Conservation (phyloP, 2,888 invertebrate species). For the Polietes domitor region DNA sequence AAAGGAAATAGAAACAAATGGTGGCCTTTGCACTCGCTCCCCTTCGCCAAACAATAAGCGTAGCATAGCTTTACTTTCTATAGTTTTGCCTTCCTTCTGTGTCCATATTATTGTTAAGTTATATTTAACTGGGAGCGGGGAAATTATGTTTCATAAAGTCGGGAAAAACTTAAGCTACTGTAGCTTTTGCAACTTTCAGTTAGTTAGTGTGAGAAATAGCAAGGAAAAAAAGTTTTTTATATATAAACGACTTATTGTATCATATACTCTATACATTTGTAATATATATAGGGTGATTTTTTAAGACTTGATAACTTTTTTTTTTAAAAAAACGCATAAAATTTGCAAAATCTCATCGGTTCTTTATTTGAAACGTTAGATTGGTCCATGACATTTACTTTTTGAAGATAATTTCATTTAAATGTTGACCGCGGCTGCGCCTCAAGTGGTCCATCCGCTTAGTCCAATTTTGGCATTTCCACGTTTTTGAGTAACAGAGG, state of each 20-base stretch:
- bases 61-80: not conserved
- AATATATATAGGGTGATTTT: too few species aligned
- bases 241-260: not conserved
- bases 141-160: conserved; percentile 33
- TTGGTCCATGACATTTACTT: too few species aligned
- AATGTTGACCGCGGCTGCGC: too few species aligned
- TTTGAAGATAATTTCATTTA: too few species aligned
- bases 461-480: too few species aligned
- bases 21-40: not conserved
- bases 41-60: not conserved
- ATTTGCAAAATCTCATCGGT: too few species aligned
- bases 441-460: too few species aligned
- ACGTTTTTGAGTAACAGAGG: too few species aligned
- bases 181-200: not conserved
- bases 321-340: too few species aligned
- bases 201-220: not conserved
- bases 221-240: not conserved
- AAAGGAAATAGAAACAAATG: not conserved
- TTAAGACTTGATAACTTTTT: too few species aligned
- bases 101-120: not conserved
- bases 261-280: too few species aligned
- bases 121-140: not conserved
- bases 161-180: conserved; percentile 10
- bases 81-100: not conserved
- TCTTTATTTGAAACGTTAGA: too few species aligned